Conservation (phyloP, 2,797 vertebrate species). For the Microtus obscurus region DNA sequence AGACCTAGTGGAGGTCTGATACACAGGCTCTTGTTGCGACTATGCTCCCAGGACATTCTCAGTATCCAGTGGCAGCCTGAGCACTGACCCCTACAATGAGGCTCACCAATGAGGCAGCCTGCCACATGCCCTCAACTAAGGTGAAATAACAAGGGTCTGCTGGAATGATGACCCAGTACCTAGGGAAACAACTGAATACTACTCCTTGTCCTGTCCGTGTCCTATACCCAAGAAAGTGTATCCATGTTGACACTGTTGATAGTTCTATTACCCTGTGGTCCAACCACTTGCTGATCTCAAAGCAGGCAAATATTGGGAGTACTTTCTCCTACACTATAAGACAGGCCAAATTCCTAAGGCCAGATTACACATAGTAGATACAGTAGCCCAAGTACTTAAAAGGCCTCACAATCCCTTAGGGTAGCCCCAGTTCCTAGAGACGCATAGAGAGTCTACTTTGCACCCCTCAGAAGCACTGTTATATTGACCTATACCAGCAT, state of each 20-base stretch:
- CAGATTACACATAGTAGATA: background rate
- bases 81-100: background rate
- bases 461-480: background rate
- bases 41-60: background rate
- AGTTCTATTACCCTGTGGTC: background rate
- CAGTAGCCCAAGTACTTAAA: background rate
- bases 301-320: background rate
- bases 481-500: background rate
- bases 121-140: background rate
- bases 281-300: background rate
- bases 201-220: background rate
- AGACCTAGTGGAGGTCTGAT: background rate
- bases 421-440: background rate
- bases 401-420: background rate
- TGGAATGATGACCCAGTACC: background rate
- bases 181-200: background rate
- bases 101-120: background rate
- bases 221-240: background rate
- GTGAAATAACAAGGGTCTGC: background rate
- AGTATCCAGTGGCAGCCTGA: background rate
- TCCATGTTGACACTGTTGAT: background rate
- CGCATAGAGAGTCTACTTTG: background rate
- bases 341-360: background rate
- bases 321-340: background rate
- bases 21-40: background rate